A percentile compares a stretch with the other conserved stretches of the same genome.
Evolutionary conservation across 2,113 vertebrate species (phyloP).

Genomic region (Syngnathus scovelli): DNA sequence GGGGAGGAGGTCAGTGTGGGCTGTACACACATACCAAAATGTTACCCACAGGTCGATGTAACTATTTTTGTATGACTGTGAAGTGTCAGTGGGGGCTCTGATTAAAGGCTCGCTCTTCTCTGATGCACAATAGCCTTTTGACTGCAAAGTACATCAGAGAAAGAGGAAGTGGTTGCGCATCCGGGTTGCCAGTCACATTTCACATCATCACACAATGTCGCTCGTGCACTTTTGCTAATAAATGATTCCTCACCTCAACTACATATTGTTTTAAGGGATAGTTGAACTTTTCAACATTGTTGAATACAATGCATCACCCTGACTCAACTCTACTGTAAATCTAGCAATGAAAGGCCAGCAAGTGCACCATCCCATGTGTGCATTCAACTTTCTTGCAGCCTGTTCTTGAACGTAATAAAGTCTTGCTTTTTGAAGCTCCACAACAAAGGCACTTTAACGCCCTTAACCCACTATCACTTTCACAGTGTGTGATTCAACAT

Average conservation of each 20-base stretch:
- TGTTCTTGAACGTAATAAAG: conserved; percentile 42
- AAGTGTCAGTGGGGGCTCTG: conserved; percentile 28
- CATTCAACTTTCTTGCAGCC: conserved; percentile 31
- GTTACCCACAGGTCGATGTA: conserved; percentile 36
- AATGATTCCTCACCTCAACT: background rate
- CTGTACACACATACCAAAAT: conserved; percentile 50
- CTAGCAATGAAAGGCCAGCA: conserved; percentile 9
- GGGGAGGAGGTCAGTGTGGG: conserved; percentile 34
- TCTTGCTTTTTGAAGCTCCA: conserved; percentile 47
- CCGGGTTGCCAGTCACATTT: background rate
- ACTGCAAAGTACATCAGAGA: background rate
- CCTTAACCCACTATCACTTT: conserved; percentile 30
- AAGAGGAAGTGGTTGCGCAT: background rate
- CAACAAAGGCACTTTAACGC: conserved; percentile 48
- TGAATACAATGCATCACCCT: background rate
- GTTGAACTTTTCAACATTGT: background rate
- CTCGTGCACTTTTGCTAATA: background rate
- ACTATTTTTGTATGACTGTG: conserved; percentile 39
- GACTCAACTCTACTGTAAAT: background rate
- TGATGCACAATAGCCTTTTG: background rate
- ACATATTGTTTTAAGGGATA: background rate
- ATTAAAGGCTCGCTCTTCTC: conserved; percentile 15
- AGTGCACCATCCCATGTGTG: conserved; percentile 13
- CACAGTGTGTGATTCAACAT: conserved; percentile 35
- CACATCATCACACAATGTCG: background rate